Evolutionary conservation across 2,888 invertebrate genomes (phyloP).

Genomic region (Tachina fera): DNA sequence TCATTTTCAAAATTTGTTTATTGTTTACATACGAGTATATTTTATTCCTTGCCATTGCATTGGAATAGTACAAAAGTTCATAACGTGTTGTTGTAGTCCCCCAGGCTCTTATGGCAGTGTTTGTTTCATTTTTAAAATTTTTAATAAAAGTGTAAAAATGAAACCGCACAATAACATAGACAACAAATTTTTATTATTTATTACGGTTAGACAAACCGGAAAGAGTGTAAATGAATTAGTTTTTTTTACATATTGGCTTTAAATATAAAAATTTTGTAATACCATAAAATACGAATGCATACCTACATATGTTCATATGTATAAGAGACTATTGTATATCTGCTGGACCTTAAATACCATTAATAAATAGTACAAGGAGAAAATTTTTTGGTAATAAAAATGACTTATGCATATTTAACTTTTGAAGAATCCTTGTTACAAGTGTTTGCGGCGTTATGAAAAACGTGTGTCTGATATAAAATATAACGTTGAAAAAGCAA

Average conservation of each 20-base stretch:
- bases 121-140: slow-evolving; percentile 24
- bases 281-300: not conserved
- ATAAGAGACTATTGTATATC: not conserved
- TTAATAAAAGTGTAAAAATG: not conserved
- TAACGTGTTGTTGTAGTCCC: slow-evolving; percentile 35
- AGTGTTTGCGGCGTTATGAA: too few relatives aligned
- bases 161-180: not conserved
- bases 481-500: too few relatives aligned
- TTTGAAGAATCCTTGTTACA: too few relatives aligned
- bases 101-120: slow-evolving; percentile 24
- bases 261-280: slow-evolving; percentile 22
- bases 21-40: not conserved
- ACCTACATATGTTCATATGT: too few relatives aligned
- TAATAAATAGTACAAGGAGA: not conserved
- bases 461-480: too few relatives aligned
- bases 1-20: slow-evolving; percentile 28
- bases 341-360: not conserved
- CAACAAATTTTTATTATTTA: slow-evolving; percentile 49
- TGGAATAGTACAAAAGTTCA: not conserved
- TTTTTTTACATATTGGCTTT: slow-evolving; percentile 25
- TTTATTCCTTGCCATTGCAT: not conserved
- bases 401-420: too few relatives aligned
- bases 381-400: slow-evolving; percentile 4
- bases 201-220: slow-evolving; percentile 17
- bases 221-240: slow-evolving; percentile 46